These are phyloP conservation scores for Parochlus steinenii DNA, from an alignment of 2,888 invertebrate species.

Conservation along the genomic window DNA sequence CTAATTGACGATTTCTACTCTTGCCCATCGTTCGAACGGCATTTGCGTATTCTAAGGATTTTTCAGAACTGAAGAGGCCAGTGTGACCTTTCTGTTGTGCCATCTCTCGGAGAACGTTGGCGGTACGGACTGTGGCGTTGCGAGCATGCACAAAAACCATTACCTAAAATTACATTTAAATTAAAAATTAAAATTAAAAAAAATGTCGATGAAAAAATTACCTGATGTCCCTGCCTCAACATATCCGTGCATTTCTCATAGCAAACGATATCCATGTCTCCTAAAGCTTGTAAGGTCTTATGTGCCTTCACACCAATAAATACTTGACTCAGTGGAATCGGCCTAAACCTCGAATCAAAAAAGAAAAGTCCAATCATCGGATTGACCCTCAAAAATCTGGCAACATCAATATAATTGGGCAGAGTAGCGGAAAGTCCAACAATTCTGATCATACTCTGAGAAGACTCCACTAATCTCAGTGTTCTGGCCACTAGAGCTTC, in stretches of 20 bases:
- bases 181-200: too few species aligned
- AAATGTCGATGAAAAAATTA: too few species aligned
- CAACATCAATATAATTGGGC: conserved; percentile 95
- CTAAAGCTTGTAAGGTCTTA: conserved; percentile 41
- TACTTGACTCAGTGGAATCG: conserved; percentile 83
- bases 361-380: conserved; percentile 82
- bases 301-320: conserved; percentile 73
- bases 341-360: conserved; percentile 86
- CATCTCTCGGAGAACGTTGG: conserved; percentile 64
- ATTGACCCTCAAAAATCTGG: conserved; percentile 85
- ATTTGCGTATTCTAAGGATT: conserved; percentile 42
- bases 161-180: too few species aligned
- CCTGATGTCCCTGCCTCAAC: conserved; percentile 82
- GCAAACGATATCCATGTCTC: conserved; percentile 79
- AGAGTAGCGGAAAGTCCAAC: conserved; percentile 93
- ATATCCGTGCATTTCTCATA: conserved; percentile 81
- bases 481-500: conserved; percentile 95
- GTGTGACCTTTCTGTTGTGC: conserved; percentile 60
- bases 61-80: conserved; percentile 49
- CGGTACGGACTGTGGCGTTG: conserved; percentile 86
- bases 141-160: conserved; percentile 99
- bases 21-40: conserved; percentile 52
- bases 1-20: conserved; percentile 65
- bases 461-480: conserved; percentile 75
- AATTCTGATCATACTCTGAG: conserved; percentile 90